A percentile compares a stretch with the other conserved stretches of the same genome.
Evolutionary conservation across 1,140 invertebrate species (phyloP).

Genomic region (Stegodyphus dumicola): DNA sequence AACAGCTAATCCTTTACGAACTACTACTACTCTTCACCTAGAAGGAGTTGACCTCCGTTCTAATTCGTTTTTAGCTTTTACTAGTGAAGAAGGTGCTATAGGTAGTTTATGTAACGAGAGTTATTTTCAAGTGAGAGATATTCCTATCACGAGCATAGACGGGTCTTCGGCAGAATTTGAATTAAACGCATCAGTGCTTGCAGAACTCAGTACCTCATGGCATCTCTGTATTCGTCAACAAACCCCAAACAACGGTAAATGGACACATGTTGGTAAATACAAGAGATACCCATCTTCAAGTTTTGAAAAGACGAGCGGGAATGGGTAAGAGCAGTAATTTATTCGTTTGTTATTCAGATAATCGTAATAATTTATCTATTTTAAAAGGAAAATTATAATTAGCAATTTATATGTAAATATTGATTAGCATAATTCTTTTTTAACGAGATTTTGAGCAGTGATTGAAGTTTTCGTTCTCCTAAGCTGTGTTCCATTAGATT

Average conservation of each 20-base stretch:
- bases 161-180: constrained; percentile 36
- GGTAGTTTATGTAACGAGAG: constrained; percentile 36
- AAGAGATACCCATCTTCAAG: constrained; percentile 18
- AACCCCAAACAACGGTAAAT: constrained; percentile 1
- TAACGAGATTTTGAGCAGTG: too few species aligned
- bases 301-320: neutral
- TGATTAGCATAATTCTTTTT: too few species aligned
- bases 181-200: constrained; percentile 14
- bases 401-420: too few species aligned
- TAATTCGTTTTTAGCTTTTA: constrained; percentile 31
- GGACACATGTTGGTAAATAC: constrained; percentile 51
- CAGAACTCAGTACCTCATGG: constrained; percentile 16
- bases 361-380: too few species aligned
- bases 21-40: constrained; percentile 32
- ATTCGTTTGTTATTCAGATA: too few species aligned
- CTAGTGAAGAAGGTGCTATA: constrained; percentile 13
- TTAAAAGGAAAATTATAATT: too few species aligned
- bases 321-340: neutral
- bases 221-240: constrained; percentile 42
- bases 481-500: too few species aligned
- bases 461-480: too few species aligned
- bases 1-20: neutral
- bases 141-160: constrained; percentile 8
- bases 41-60: constrained; percentile 49
- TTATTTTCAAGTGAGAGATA: constrained; percentile 29